Conservation (phyloP, 2,797 vertebrate species). For the Garrulus glandarius region DNA sequence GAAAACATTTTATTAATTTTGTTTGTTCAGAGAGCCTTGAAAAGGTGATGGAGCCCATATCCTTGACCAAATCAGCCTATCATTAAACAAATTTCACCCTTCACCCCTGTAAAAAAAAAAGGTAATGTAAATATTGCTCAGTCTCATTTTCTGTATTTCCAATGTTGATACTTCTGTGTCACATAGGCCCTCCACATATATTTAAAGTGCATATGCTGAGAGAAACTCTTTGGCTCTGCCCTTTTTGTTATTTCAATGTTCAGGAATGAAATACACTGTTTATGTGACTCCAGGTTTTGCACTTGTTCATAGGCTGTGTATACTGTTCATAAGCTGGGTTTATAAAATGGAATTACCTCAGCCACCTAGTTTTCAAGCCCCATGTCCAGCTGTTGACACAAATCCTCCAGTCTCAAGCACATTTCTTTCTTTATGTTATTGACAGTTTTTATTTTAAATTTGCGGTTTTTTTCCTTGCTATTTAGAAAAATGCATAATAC, state of each 20-base stretch:
- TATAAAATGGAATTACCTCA: constrained; percentile 46
- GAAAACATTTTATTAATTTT: not conserved
- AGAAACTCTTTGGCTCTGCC: constrained; percentile 17
- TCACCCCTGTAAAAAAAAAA: not conserved
- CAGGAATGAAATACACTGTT: constrained; percentile 56
- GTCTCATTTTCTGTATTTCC: constrained; percentile 15
- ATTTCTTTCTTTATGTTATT: not conserved
- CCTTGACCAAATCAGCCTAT: not conserved
- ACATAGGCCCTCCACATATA: not conserved
- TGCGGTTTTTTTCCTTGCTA: not conserved
- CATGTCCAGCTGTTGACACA: constrained; percentile 32
- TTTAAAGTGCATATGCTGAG: constrained; percentile 15
- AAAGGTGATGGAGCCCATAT: not conserved
- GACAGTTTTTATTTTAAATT: not conserved
- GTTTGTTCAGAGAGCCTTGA: not conserved
- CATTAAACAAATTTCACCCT: not conserved
- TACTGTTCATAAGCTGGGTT: constrained; percentile 20
- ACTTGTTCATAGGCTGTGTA: constrained; percentile 37
- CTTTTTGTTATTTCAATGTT: constrained; percentile 61
- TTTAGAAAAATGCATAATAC: not conserved
- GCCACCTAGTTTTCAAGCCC: constrained; percentile 11
- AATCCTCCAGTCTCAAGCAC: not conserved
- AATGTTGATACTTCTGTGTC: constrained; percentile 21
- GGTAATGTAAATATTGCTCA: constrained; percentile 28
- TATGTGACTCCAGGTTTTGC: constrained; percentile 45